Base-by-base conservation (phyloP, 2,888 invertebrate genomes). In the Pyralis farinalis region DNA sequence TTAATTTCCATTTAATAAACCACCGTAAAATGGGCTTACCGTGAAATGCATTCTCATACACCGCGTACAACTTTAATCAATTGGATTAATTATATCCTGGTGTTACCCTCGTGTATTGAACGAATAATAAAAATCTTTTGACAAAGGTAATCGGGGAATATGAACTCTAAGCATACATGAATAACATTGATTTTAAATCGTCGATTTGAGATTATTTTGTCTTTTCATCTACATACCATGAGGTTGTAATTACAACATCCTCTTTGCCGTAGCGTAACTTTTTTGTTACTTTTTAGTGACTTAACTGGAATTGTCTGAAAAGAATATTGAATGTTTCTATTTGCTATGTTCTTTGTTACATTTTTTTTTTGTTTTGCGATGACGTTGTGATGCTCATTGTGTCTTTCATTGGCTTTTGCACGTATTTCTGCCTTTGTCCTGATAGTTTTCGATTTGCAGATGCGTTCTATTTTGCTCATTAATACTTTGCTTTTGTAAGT, bases 221-320 rank as follows among this genome's bases (percentile, higher is more conserved):
- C 71, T 67, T 59, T 58, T 65, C 57, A 64, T 70, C 63, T 70
- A 49, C 71, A 62, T 66, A 74, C 71, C 75, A 73, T 72, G 67
- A 74, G 63, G 50, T 60, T n/a, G 62, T 73, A 78, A 78, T 79
- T 75, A 70, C 71, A 53, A 61, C 58, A 56, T 65, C 61, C 57
- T 63, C 63, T 63, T 53, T 58, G 25, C 3, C 25, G 7, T 7
- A 25, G 25, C 25, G 1, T 25, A 7, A 25, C 7, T 25, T 25
- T 25, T 25, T 25, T 7, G 8, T 25, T 25, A 25, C 7, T 25
- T 25, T 25, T 25, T 7, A 25, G n/a, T 8, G 7, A 1, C 1
- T 25, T 8, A 8, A 2, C 25, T 25, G 25, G 25, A 25, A 47
- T 37, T 44, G 42, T 27, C 39, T 29, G 42, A 44, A 44, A 34